A percentile compares a stretch with the other conserved stretches of the same genome.
Evolutionary conservation across 1,140 invertebrate species (phyloP).

Genomic region (Trachelipus rathkii): DNA sequence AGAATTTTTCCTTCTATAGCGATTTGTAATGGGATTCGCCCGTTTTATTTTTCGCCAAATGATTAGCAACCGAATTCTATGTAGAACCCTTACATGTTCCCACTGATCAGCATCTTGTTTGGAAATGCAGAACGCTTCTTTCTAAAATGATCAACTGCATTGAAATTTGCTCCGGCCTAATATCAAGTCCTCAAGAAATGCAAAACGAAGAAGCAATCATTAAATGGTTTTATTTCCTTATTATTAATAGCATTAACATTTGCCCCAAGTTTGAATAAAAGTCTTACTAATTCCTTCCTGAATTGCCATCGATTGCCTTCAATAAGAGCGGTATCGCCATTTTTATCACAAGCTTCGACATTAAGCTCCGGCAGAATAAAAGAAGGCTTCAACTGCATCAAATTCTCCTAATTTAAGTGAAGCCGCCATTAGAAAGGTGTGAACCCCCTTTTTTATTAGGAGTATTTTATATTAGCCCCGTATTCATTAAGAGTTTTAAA

Average conservation of each 20-base stretch:
- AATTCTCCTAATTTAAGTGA: slow-evolving; percentile 34
- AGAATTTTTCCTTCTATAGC: slow-evolving; percentile 28
- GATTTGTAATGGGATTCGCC: slow-evolving; percentile 39
- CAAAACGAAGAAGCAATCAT: slow-evolving; percentile 33
- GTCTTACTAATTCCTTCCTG: slow-evolving; percentile 23
- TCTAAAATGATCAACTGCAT: slow-evolving; percentile 31
- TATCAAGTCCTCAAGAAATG: slow-evolving; percentile 27
- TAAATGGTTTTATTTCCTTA: slow-evolving; percentile 25
- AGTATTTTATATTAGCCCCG: slow-evolving; percentile 32
- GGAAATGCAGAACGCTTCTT: slow-evolving; percentile 39
- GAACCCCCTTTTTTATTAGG: slow-evolving; percentile 31
- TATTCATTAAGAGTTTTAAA: slow-evolving; percentile 25
- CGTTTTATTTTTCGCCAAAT: slow-evolving; percentile 25
- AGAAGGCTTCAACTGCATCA: slow-evolving; percentile 31
- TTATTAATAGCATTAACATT: slow-evolving; percentile 29
- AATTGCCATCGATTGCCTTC: slow-evolving; percentile 35
- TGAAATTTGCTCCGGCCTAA: slow-evolving; percentile 25
- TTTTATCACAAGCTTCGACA: slow-evolving; percentile 25
- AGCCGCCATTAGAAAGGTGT: slow-evolving; percentile 41
- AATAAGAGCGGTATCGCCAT: slow-evolving; percentile 42
- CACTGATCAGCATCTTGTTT: slow-evolving; percentile 25
- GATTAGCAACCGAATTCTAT: slow-evolving; percentile 29
- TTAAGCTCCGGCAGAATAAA: slow-evolving; percentile 34
- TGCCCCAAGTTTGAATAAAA: slow-evolving; percentile 25
- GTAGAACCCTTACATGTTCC: slow-evolving; percentile 22